A percentile compares a stretch with the other conserved stretches of the same genome.
Evolutionary conservation across 1,140 invertebrate species (phyloP).

Genomic region (Centruroides vittatus): DNA sequence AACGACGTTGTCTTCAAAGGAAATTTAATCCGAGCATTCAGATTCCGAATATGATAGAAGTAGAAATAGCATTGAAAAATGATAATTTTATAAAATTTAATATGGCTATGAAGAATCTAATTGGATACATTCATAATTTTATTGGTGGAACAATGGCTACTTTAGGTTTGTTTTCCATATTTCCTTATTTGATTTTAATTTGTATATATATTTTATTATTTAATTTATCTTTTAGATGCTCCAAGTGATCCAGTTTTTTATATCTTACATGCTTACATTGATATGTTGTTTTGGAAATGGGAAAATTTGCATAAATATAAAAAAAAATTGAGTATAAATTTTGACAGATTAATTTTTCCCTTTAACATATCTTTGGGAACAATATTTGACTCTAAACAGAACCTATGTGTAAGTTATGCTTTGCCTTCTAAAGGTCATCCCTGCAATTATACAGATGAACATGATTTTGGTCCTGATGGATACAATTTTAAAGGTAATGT

Average conservation of each 20-base stretch:
- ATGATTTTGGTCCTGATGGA: not conserved
- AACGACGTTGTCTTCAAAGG: not conserved
- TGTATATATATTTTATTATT: not conserved
- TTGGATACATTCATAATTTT: slow-evolving; percentile 2
- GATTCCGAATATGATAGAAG: slow-evolving; percentile 8
- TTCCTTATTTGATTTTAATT: not conserved
- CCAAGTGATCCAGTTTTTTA: slow-evolving; percentile 10
- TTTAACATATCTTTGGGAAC: slow-evolving; percentile 5
- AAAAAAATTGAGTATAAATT: not conserved
- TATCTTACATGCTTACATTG: slow-evolving; percentile 7
- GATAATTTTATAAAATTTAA: slow-evolving; percentile 6
- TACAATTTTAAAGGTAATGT: no score
- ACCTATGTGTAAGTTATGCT: slow-evolving; percentile 3
- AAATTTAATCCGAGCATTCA: not conserved
- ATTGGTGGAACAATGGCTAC: slow-evolving; percentile 8
- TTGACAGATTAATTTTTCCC: slow-evolving; percentile 2
- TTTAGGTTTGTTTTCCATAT: slow-evolving; percentile 2
- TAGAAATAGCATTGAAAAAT: slow-evolving; percentile 4
- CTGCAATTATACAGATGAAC: not conserved
- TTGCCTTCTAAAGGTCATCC: not conserved
- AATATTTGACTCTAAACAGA: slow-evolving; percentile 2
- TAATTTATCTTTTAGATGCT: not conserved
- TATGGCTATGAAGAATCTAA: not conserved
- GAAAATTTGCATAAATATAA: slow-evolving; percentile 1
- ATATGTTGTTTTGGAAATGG: slow-evolving; percentile 13